Conservation (phyloP, 2,888 invertebrate genomes). For the Ochropleura plecta region DNA sequence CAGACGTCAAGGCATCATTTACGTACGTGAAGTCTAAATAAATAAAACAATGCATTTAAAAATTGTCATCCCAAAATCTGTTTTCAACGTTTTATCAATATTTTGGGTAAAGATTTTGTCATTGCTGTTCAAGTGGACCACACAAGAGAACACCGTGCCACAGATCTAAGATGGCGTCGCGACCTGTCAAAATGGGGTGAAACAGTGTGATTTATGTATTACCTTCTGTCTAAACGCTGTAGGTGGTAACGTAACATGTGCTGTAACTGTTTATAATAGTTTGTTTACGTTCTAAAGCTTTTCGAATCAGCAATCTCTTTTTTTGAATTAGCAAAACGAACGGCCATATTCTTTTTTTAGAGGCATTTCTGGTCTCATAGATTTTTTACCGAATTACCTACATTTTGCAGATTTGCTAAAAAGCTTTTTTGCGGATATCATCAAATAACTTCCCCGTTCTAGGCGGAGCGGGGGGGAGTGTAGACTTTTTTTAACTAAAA, state of each 20-base stretch:
- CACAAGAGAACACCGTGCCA: conserved; percentile 70
- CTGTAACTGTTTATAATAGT: conserved; percentile 37
- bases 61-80: background rate
- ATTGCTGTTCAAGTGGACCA: conserved; percentile 69
- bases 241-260: conserved; percentile 64
- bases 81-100: conserved; percentile 21
- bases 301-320: conserved; percentile 7
- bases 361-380: no score
- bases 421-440: no score
- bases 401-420: no score
- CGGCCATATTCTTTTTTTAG: conserved; percentile 9
- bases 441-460: no score
- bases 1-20: no score
- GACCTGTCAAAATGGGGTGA: conserved; percentile 68
- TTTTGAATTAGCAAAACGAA: background rate
- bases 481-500: no score
- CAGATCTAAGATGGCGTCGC: conserved; percentile 71
- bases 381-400: no score
- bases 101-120: conserved; percentile 34
- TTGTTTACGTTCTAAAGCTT: conserved; percentile 54
- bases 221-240: conserved; percentile 59
- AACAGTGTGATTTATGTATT: conserved; percentile 67
- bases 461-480: no score
- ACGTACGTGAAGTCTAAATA: no score
- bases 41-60: background rate